These are phyloP conservation scores for Actinernus sp. DNA, from an alignment of 92 coral and sea anemone genomes.

Conservation along the genomic window DNA sequence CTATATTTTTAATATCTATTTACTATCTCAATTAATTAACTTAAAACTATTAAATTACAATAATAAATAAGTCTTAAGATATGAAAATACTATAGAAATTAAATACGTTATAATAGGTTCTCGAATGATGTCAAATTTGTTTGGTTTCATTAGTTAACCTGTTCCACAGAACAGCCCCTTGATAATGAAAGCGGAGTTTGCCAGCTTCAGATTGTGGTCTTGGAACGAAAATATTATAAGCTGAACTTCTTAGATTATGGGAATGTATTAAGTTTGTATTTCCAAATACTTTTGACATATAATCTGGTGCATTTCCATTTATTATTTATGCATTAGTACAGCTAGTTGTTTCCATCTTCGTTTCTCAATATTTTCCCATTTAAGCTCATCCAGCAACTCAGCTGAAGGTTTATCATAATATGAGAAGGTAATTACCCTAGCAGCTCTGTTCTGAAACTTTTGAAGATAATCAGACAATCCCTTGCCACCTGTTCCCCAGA, in stretches of 20 bases:
- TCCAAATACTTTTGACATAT: not conserved
- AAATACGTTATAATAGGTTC: too few species aligned
- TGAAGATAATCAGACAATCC: not conserved
- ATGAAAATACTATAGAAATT: too few species aligned
- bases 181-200: not conserved
- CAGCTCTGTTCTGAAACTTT: not conserved
- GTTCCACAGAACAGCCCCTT: conserved; percentile 5
- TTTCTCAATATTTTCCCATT: conserved; percentile 33
- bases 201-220: conserved; percentile 1
- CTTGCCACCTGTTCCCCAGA: conserved; percentile 1
- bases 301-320: not conserved
- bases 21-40: too few species aligned
- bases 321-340: conserved; percentile 9
- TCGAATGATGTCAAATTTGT: too few species aligned
- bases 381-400: conserved; percentile 20
- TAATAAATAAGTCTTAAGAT: too few species aligned
- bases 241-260: too few species aligned
- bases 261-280: not conserved
- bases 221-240: too few species aligned
- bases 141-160: too few species aligned
- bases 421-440: conserved; percentile 25
- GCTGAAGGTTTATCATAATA: conserved; percentile 2
- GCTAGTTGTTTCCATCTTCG: conserved; percentile 15
- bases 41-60: too few species aligned
- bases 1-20: too few species aligned